Base-by-base conservation (phyloP, 2,888 invertebrate genomes). In the Cylindroiulus punctatus region DNA sequence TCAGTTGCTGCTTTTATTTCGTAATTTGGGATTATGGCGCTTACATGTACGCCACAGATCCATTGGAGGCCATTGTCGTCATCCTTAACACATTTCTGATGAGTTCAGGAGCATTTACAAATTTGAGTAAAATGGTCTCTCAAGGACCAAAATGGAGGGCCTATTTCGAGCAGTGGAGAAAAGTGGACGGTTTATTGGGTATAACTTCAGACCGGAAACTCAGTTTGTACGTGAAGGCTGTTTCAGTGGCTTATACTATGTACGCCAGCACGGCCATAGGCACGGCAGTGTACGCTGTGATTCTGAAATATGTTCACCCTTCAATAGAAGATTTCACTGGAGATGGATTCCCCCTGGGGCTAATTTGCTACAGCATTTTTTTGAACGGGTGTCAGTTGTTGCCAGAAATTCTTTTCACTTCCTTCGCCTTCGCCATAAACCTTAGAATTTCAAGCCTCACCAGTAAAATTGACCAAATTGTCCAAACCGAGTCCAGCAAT, bases 371-470 rank as follows among this genome's bases (percentile, higher is more conserved):
- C 26, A 65, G 65, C 26, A 65, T 65, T 12, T 65, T 65, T 65
- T 10, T 26, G n/a, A 65, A 65, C 26, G 65, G 65, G 3, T 65
- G 65, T 26, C 65, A 65, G n/a, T 12, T 65, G 65, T 12, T 65
- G 65, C 65, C 65, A 65, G 65, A 65, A 65, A 65, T 65, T 12
- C 65, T 65, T 65, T 65, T 65, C 1, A 12, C 65, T 65, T 65
- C 26, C 26, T 65, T 65, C n/a, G 10, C n/a, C n/a, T 52, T n/a
- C n/a, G 52, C 52, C 5, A 52, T 52, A n/a, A n/a, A 26, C 26
- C 22, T 12, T 8, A 12, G 22, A 26, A 26, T 65, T 65, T 3
- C 26, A 10, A 4, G 0, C 3, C 65, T 65, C 65, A 65, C 10
- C 5, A 22, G n/a, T 4, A 65, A 65, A 26, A 76, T 76, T 30